phyloP scores from a whole-genome alignment of 2,888 invertebrate species.

The Salticus scenicus region DNA sequence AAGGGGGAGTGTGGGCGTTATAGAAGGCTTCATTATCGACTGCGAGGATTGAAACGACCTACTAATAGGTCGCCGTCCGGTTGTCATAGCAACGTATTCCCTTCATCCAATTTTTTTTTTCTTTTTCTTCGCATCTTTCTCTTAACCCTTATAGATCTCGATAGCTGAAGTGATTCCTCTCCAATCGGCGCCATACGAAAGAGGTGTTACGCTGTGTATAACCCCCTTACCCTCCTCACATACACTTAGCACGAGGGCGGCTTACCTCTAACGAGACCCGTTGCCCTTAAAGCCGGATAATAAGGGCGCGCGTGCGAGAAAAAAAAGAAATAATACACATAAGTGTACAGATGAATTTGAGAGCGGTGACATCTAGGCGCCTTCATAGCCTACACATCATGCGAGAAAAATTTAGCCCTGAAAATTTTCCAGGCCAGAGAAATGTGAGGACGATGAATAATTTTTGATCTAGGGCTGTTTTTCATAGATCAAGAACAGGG shows the following conservation, averaged over 20 bases:
- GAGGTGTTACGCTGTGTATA: conserved; percentile 48
- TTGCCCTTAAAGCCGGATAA: conserved; percentile 65
- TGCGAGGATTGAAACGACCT: conserved; percentile 66
- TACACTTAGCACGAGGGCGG: conserved; percentile 35
- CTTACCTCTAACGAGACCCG: conserved; percentile 63
- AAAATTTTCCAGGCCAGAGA: conserved; percentile 12
- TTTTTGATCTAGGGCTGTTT: conserved; percentile 6
- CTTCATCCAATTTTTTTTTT: conserved; percentile 29
- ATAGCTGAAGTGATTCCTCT: conserved; percentile 62
- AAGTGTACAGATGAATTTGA: conserved; percentile 19
- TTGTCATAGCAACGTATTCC: conserved; percentile 63
- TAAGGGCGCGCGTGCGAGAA: conserved; percentile 30
- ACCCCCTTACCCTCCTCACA: background rate
- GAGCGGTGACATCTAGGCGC: conserved; percentile 11
- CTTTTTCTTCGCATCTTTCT: conserved; percentile 21
- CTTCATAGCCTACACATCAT: conserved; percentile 11
- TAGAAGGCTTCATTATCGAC: conserved; percentile 69
- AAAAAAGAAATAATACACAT: background rate
- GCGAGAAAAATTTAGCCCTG: background rate
- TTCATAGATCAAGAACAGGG: conserved; percentile 8
- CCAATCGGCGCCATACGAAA: conserved; percentile 51
- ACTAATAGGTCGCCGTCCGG: conserved; percentile 69
- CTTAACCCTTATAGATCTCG: conserved; percentile 63
- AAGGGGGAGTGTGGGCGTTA: conserved; percentile 21
- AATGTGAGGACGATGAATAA: conserved; percentile 11